phyloP scores from a whole-genome alignment of 2,113 vertebrate genomes.

The Prionailurus bengalensis region DNA sequence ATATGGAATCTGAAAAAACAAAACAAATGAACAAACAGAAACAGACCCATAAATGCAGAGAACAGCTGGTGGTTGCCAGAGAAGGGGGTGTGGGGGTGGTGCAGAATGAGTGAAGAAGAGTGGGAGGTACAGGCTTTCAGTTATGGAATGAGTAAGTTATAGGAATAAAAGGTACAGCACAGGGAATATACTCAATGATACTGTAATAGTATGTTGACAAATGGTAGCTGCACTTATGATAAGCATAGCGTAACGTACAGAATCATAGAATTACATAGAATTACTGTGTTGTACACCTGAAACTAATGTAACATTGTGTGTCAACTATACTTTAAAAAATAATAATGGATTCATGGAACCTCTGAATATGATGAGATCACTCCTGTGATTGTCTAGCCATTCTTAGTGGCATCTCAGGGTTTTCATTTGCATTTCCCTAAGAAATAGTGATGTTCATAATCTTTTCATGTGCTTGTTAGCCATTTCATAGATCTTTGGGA shows the following conservation, averaged over 20 bases:
- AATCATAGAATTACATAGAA: neutral
- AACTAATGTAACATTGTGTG: neutral
- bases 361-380: neutral
- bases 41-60: neutral
- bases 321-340: neutral
- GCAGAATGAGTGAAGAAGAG: neutral
- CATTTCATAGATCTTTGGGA: neutral
- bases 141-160: neutral
- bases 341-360: neutral
- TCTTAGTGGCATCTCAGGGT: neutral
- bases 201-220: neutral
- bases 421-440: conserved; percentile 27
- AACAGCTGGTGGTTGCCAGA: neutral
- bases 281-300: neutral
- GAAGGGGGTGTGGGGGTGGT: neutral
- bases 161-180: neutral
- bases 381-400: neutral
- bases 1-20: neutral
- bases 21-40: neutral
- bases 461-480: conserved; percentile 7
- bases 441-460: neutral
- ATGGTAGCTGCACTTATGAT: neutral
- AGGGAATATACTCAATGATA: neutral
- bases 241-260: neutral
- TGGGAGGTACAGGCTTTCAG: neutral